phyloP scores from a whole-genome alignment of 2,113 vertebrate species.

The Barnardius zonarius region DNA sequence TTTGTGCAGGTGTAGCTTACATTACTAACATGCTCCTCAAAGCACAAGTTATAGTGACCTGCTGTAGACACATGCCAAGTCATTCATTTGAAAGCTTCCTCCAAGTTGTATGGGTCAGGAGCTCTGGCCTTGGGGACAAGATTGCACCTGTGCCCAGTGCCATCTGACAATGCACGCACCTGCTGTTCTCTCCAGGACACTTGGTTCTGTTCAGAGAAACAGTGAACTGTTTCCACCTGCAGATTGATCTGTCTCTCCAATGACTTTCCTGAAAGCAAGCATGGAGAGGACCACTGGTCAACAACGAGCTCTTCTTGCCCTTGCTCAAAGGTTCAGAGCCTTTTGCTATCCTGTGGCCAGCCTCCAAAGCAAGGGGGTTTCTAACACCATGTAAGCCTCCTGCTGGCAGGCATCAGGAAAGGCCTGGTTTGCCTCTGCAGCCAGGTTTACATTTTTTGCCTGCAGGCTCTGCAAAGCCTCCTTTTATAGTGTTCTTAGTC shows the following conservation, averaged over 20 bases:
- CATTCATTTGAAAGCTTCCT: neutral
- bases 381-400: neutral
- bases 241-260: neutral
- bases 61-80: neutral
- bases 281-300: neutral
- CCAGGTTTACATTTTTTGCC: slow-evolving; percentile 34
- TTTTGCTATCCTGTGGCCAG: neutral
- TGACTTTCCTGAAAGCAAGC: neutral
- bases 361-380: neutral
- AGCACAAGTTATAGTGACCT: slow-evolving; percentile 13
- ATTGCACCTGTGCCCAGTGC: neutral
- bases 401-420: neutral
- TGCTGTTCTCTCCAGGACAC: neutral
- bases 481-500: slow-evolving; percentile 25
- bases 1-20: neutral
- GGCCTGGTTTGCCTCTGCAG: neutral
- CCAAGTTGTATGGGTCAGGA: neutral
- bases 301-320: neutral
- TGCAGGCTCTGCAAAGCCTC: neutral
- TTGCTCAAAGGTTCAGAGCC: neutral
- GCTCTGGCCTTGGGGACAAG: neutral
- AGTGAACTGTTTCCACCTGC: neutral
- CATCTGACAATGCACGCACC: neutral
- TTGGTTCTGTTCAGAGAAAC: neutral
- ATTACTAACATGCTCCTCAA: neutral